A percentile compares a stretch with the other conserved stretches of the same genome.
Evolutionary conservation across 2,797 vertebrate genomes (phyloP).

Genomic region (Paedocypris micromegethes): DNA sequence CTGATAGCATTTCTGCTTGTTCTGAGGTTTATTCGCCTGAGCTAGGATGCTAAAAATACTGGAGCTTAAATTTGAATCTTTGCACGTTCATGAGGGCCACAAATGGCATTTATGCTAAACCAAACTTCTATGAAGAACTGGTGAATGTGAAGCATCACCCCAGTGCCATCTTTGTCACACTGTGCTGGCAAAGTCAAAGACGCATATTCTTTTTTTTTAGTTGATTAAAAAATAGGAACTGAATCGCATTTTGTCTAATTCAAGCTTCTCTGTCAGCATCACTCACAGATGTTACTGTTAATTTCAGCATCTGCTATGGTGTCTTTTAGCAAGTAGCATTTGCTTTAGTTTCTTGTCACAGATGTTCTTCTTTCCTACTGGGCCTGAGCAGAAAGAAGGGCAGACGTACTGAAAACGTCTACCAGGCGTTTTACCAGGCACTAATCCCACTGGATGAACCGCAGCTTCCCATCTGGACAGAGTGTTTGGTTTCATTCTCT

Average conservation of each 20-base stretch:
- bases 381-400: conserved; percentile 15
- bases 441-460: conserved; percentile 5
- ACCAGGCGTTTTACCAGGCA: conserved; percentile 24
- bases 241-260: too few species aligned
- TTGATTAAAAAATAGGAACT: too few species aligned
- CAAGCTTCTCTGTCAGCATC: too few species aligned
- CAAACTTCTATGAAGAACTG: neutral
- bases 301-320: too few species aligned
- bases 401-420: conserved; percentile 28
- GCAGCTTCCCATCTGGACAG: conserved; percentile 23
- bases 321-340: too few species aligned
- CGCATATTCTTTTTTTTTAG: too few species aligned
- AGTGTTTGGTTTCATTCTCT: conserved; percentile 26
- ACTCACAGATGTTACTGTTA: too few species aligned
- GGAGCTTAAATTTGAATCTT: conserved; percentile 55
- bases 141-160: neutral
- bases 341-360: too few species aligned
- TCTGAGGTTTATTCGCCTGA: conserved; percentile 53
- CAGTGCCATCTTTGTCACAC: too few species aligned
- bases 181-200: too few species aligned
- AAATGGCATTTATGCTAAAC: conserved; percentile 15
- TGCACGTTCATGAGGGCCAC: conserved; percentile 38
- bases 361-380: too few species aligned
- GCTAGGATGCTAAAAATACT: conserved; percentile 67
- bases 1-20: conserved; percentile 27